Percentiles rank a stretch among this genome's conserved stretches.
Evolutionary conservation across 2,888 invertebrate species (phyloP).

Genomic region (Adineta ricciae): DNA sequence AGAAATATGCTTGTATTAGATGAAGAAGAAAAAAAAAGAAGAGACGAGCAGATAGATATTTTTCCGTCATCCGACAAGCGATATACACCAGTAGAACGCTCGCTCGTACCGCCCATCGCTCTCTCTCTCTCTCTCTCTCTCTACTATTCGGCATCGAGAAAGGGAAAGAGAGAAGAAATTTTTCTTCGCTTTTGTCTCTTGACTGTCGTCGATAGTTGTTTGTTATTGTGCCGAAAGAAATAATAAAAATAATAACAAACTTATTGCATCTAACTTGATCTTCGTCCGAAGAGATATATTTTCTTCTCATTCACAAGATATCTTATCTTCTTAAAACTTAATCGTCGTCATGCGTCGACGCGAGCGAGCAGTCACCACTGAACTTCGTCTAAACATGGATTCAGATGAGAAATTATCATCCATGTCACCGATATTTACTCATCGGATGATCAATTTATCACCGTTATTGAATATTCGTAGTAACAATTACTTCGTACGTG

Average conservation of each 20-base stretch:
- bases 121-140: too few relatives aligned
- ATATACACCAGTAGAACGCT: not conserved
- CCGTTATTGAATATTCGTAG: not conserved
- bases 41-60: not conserved
- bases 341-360: not conserved
- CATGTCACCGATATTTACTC: not conserved
- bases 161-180: not conserved
- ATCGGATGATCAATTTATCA: not conserved
- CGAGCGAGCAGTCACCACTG: not conserved
- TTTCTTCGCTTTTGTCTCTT: not conserved
- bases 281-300: not conserved
- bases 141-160: not conserved
- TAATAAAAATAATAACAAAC: conserved; percentile 6
- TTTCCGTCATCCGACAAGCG: not conserved
- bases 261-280: not conserved
- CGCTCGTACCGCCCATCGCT: not conserved
- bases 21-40: not conserved
- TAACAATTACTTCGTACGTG: not conserved
- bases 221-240: not conserved
- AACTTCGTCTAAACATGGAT: not conserved
- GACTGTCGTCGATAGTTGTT: not conserved
- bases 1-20: not conserved
- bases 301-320: too few relatives aligned
- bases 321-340: too few relatives aligned
- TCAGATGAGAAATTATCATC: not conserved